Evolutionary conservation across 2,797 vertebrate species (phyloP).

Genomic region (Pteronotus mesoamericanus): DNA sequence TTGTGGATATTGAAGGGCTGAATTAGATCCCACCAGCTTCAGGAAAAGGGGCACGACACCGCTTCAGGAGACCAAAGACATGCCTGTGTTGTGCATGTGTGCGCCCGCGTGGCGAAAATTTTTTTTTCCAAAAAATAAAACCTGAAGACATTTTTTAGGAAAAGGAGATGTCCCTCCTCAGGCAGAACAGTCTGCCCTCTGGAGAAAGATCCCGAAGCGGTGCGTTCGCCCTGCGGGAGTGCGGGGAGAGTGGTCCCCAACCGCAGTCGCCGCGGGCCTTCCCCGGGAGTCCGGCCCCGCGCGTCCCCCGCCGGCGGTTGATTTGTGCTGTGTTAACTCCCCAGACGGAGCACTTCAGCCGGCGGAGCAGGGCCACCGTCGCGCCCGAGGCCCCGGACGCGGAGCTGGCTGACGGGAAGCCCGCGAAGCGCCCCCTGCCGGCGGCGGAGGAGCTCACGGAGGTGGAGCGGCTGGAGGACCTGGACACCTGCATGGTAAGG

Average conservation of each 20-base stretch:
- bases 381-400: slow-evolving; percentile 90
- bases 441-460: slow-evolving; percentile 88
- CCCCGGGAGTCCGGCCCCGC: neutral
- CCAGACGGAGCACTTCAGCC: slow-evolving; percentile 93
- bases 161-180: neutral
- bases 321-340: neutral
- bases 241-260: rapidly evolving
- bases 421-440: slow-evolving; percentile 83
- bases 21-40: slow-evolving; percentile 49
- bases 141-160: neutral
- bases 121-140: slow-evolving; percentile 61
- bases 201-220: neutral
- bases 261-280: rapidly evolving
- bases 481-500: slow-evolving; percentile 96
- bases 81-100: slow-evolving; percentile 50
- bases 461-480: slow-evolving; percentile 92
- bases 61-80: slow-evolving; percentile 57
- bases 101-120: slow-evolving; percentile 50
- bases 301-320: neutral
- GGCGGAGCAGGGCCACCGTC: slow-evolving; percentile 87
- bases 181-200: neutral
- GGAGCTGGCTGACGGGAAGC: slow-evolving; percentile 89
- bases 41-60: slow-evolving; percentile 49
- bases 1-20: slow-evolving; percentile 56
- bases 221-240: no score